Percentiles rank a stretch among this genome's conserved stretches.
Evolutionary conservation across 2,888 invertebrate species (phyloP).

Genomic region (Hesperia comma): DNA sequence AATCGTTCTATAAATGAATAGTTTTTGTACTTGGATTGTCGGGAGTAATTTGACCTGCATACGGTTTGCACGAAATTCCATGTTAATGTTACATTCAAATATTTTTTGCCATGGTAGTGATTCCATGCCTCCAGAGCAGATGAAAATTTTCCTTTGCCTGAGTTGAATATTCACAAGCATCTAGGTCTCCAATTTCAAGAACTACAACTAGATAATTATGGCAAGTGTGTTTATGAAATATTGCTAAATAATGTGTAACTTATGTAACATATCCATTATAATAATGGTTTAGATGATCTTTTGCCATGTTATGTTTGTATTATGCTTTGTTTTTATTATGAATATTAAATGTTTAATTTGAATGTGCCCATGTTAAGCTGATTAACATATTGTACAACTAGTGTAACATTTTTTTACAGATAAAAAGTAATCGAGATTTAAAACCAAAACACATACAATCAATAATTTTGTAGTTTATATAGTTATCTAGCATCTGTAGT

Average conservation of each 20-base stretch:
- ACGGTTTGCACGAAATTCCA: slow-evolving; percentile 9
- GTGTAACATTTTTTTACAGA: too few species aligned
- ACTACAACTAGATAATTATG: not conserved
- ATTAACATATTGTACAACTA: not conserved
- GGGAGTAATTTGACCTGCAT: not conserved
- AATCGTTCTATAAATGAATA: slow-evolving; percentile 40
- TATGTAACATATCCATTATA: not conserved
- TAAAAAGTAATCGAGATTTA: too few species aligned
- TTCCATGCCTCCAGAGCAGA: not conserved
- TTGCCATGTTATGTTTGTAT: slow-evolving; percentile 2
- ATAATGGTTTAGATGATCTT: not conserved
- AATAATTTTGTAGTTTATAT: too few species aligned
- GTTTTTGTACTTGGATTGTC: not conserved
- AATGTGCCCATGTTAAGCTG: not conserved
- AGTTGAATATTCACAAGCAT: not conserved
- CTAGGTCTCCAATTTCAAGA: not conserved
- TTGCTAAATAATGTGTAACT: not conserved
- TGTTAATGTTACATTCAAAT: not conserved
- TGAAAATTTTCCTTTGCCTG: not conserved
- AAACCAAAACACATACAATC: too few species aligned
- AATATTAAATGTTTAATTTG: slow-evolving; percentile 2
- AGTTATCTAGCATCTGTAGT: too few species aligned
- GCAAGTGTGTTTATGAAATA: not conserved
- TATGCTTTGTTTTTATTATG: not conserved
- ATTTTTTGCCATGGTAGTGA: not conserved